Evolutionary conservation across 1,140 invertebrate species (phyloP), one percentile per base, ranked within the genome.

Genomic region (Sogatella furcifera): DNA sequence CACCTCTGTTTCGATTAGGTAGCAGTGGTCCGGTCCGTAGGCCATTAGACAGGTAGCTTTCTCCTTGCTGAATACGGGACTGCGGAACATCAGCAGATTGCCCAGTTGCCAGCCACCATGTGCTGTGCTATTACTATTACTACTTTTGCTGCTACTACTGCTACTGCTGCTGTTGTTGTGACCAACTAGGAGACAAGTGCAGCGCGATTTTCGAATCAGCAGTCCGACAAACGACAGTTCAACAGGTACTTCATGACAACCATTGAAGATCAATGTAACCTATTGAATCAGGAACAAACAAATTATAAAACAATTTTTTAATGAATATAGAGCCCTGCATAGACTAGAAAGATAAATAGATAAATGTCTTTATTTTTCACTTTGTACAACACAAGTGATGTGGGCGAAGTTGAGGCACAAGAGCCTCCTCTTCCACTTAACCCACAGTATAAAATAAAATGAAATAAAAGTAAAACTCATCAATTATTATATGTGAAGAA

Each of bases 71-170:
- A 69, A 57, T 22, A 80, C 70, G 10, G 78, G 76, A 42, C 69
- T 72, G 56, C 78, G 71, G 55, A 80, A 80, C 61, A 80, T 65
- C 72, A 78, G 74, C 42, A 80, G 64, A 62, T 77, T 80, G 5
- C 78, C 76, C 34, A 80, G 66, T 59, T 78, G 76, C 74, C 77
- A 79, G 21, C 73, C 71, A 13, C 76, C 74, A 55, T 68, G 70
- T 17, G 63, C 24, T 4, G 24, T 28, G 24, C 24, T n/a, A n/a
- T n/a, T 67, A 62, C 65, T 64, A 15, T 34, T 52, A 55, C 28
- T 53, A 44, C n/a, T 9, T 6, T 17, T 43, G 21, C 28, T 24
- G 14, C 10, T 15, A 10, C 15, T 15, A 9, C 17, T n/a, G 3
- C 28, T 56, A 14, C 55, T 15, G 24, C 22, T 8, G 17, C 34